These are phyloP conservation scores for Dryocosmus kuriphilus DNA, from an alignment of 2,888 invertebrate genomes.

Conservation along the genomic window DNA sequence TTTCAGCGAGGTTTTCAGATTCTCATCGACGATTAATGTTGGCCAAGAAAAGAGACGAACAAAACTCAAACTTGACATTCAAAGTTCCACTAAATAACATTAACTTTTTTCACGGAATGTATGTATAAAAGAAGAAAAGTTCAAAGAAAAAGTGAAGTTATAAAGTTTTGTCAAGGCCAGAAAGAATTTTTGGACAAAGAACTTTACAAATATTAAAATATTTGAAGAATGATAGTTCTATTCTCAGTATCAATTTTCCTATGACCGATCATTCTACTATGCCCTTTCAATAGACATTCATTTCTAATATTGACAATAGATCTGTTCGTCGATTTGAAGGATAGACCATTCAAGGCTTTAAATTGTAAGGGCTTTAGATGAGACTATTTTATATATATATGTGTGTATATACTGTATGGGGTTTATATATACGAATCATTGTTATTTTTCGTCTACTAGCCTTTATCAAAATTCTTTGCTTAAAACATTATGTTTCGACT, in stretches of 20 bases:
- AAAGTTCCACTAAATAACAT: neutral
- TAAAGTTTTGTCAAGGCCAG: neutral
- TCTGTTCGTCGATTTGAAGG: neutral
- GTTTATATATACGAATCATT: too few species aligned
- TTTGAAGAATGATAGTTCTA: neutral
- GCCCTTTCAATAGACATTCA: neutral
- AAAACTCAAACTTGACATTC: too few species aligned
- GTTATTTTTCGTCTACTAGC: too few species aligned
- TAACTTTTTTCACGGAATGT: neutral
- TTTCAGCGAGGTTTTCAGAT: neutral
- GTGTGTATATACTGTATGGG: too few species aligned
- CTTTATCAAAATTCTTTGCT: too few species aligned
- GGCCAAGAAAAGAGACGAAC: slow-evolving; percentile 4
- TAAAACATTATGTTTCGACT: too few species aligned
- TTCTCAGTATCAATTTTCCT: neutral
- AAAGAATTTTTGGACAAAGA: neutral
- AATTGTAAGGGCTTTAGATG: neutral
- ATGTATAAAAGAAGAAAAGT: neutral
- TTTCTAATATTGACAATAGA: neutral
- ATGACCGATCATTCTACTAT: neutral
- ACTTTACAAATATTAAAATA: neutral
- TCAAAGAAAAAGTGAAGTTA: neutral
- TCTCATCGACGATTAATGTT: slow-evolving; percentile 14
- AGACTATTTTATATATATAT: neutral
- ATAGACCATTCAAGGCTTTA: neutral